Conservation (phyloP, 2,888 invertebrate species). For the Polydesmus complanatus region DNA sequence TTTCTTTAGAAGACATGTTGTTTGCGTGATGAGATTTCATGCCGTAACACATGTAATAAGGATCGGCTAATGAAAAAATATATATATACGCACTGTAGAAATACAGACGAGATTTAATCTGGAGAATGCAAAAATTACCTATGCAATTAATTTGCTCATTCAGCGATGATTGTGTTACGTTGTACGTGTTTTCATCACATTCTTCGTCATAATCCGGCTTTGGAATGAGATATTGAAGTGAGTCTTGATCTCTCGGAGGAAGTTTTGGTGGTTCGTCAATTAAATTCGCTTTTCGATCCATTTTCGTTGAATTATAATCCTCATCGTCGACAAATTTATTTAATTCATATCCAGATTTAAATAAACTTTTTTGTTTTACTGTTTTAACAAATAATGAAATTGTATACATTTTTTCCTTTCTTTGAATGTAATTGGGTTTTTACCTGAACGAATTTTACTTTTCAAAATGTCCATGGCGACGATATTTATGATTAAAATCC, state of each 20-base stretch:
- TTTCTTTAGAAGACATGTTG: slow-evolving; percentile 49
- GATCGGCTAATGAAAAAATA: slow-evolving; percentile 55
- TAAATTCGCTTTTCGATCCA: slow-evolving; percentile 78
- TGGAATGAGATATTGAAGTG: slow-evolving; percentile 65
- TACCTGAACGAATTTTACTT: slow-evolving; percentile 80
- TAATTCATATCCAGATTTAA: not conserved
- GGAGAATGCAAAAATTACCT: slow-evolving; percentile 4
- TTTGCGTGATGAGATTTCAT: slow-evolving; percentile 81
- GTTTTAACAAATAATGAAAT: no score
- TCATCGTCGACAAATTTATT: slow-evolving; percentile 7
- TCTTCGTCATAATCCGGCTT: slow-evolving; percentile 88
- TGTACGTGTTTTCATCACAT: slow-evolving; percentile 73
- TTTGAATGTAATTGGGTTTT: no score
- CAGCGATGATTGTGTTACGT: slow-evolving; percentile 39
- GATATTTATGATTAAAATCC: slow-evolving; percentile 93
- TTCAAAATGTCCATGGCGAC: slow-evolving; percentile 96
- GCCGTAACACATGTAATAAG: slow-evolving; percentile 86
- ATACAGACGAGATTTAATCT: not conserved
- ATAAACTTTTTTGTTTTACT: not conserved
- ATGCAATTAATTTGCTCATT: slow-evolving; percentile 14
- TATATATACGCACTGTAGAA: not conserved
- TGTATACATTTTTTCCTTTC: no score
- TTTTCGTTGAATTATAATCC: slow-evolving; percentile 43
- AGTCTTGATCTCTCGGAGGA: slow-evolving; percentile 67
- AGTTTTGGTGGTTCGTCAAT: slow-evolving; percentile 81